Percentiles rank a stretch among this genome's conserved stretches.
Evolutionary conservation across 2,113 vertebrate species (phyloP).

Genomic region (Tetraodon nigroviridis): DNA sequence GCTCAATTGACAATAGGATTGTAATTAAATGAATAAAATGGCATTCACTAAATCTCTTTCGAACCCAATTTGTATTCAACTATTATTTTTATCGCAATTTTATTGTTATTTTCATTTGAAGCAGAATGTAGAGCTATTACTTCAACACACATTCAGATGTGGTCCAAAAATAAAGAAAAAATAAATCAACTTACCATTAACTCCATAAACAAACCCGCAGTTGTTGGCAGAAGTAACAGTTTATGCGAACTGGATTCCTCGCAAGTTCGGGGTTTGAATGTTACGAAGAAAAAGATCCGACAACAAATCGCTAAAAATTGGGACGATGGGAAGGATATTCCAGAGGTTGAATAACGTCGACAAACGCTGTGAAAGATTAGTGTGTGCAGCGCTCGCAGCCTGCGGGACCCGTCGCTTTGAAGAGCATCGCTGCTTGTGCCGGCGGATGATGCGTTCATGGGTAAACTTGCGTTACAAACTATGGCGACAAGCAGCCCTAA

Average conservation of each 20-base stretch:
- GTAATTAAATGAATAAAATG: too few species aligned
- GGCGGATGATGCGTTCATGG: conserved; percentile 38
- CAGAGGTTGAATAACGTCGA: not conserved
- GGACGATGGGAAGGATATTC: too few species aligned
- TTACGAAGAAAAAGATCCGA: not conserved
- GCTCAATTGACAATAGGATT: conserved; percentile 12
- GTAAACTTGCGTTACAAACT: too few species aligned
- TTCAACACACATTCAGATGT: too few species aligned
- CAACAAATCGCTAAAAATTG: not conserved
- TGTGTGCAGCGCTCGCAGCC: conserved; percentile 23
- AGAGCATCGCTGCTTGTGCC: conserved; percentile 48
- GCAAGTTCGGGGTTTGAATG: not conserved
- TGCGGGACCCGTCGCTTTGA: conserved; percentile 48
- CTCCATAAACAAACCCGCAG: conserved; percentile 11
- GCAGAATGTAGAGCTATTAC: too few species aligned
- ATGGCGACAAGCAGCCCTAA: too few species aligned
- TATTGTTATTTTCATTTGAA: too few species aligned
- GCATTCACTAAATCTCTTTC: too few species aligned
- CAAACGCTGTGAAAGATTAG: not conserved
- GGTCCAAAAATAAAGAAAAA: not conserved
- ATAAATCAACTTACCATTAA: conserved; percentile 40
- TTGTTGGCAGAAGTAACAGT: conserved; percentile 2
- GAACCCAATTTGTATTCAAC: too few species aligned
- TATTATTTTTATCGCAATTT: too few species aligned
- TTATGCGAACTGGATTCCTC: too few species aligned